Conservation (phyloP, 2,797 vertebrate genomes). For the Orestias chungarensis region DNA sequence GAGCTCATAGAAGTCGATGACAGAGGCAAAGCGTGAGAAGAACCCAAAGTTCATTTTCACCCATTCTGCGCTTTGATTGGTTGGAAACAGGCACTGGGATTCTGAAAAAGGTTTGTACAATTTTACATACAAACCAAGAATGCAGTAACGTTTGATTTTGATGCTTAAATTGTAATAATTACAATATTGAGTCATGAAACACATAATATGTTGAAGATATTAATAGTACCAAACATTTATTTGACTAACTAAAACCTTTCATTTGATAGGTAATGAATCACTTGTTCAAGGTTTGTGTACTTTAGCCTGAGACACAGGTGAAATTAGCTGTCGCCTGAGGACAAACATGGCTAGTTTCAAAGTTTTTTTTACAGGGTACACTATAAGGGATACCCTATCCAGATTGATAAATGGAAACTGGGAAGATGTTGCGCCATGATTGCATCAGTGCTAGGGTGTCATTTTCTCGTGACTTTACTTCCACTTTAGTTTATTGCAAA, state of each 20-base stretch:
- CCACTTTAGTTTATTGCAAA: no score
- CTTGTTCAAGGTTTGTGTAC: no score
- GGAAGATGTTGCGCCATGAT: no score
- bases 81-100: slow-evolving; percentile 56
- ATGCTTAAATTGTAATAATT: neutral
- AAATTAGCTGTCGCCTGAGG: no score
- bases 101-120: slow-evolving; percentile 49
- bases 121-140: neutral
- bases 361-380: no score
- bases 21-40: slow-evolving; percentile 66
- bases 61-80: slow-evolving; percentile 70
- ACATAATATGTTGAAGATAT: neutral
- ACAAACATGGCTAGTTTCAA: no score
- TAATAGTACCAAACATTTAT: no score
- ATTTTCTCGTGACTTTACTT: no score
- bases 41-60: slow-evolving; percentile 70
- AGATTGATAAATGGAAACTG: no score
- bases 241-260: neutral
- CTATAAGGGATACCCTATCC: no score
- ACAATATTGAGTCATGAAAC: neutral
- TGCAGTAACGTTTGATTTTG: neutral
- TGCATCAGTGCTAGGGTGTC: no score
- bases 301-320: no score
- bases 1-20: slow-evolving; percentile 73
- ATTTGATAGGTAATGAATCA: neutral